These are phyloP conservation scores for Drosophila mauritiana DNA, from an alignment of 1,140 invertebrate genomes.

Conservation along the genomic window DNA sequence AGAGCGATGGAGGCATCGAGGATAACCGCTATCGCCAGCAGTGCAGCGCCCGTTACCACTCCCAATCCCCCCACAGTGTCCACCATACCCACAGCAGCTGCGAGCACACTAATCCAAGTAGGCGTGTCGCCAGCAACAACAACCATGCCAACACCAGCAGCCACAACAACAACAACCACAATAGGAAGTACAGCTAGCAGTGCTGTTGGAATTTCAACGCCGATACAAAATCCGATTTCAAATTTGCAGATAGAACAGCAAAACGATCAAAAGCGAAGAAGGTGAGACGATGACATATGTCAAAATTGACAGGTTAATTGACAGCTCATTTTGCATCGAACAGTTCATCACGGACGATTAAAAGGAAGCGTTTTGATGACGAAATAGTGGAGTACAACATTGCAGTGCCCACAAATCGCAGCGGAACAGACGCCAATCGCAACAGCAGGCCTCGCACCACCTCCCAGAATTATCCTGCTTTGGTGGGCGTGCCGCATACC, in stretches of 20 bases:
- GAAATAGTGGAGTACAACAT: conserved; percentile 96
- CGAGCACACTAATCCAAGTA: conserved; percentile 23
- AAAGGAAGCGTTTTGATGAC: conserved; percentile 98
- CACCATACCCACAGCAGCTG: background rate
- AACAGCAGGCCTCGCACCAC: conserved; percentile 85
- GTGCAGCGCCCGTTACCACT: conserved; percentile 1
- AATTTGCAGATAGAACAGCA: conserved; percentile 79
- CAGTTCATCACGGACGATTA: conserved; percentile 96
- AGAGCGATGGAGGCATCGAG: conserved; percentile 16
- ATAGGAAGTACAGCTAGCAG: conserved; percentile 11
- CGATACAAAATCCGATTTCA: conserved; percentile 52
- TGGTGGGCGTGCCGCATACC: conserved; percentile 74
- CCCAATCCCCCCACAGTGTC: background rate
- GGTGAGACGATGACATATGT: conserved; percentile 50
- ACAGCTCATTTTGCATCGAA: background rate
- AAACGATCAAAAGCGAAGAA: conserved; percentile 77
- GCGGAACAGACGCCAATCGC: conserved; percentile 85
- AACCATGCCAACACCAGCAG: conserved; percentile 26
- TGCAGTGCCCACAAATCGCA: conserved; percentile 88
- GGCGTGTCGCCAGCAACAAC: conserved; percentile 23
- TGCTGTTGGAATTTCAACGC: conserved; percentile 24
- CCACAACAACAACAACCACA: conserved; percentile 28
- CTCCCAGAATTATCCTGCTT: conserved; percentile 86
- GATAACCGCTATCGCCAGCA: conserved; percentile 2
- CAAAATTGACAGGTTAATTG: background rate